A percentile compares a stretch with the other conserved stretches of the same genome.
Conservation (phyloP, 2,113 vertebrate genomes). For the Onychorhynchus coronatus region DNA sequence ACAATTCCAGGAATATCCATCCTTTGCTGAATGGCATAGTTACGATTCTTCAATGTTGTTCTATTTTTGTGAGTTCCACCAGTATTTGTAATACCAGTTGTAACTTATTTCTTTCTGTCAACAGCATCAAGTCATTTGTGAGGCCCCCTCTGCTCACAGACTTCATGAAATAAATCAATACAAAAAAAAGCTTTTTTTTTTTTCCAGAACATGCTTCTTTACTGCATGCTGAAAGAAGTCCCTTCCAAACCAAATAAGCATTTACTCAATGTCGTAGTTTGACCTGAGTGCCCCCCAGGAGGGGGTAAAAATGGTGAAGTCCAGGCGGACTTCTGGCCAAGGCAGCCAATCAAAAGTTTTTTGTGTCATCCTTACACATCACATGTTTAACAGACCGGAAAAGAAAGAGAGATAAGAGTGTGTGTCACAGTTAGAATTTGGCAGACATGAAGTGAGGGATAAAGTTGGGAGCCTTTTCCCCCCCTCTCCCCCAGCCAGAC, state of each 20-base stretch:
- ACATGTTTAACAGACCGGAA: no score
- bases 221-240: background rate
- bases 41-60: background rate
- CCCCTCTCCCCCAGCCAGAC: no score
- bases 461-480: no score
- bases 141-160: background rate
- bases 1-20: background rate
- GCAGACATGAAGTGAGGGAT: no score
- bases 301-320: no score
- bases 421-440: no score
- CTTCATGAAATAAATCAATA: background rate
- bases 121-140: background rate
- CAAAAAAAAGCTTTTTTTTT: background rate
- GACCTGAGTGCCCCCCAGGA: no score
- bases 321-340: no score
- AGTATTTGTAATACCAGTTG: background rate
- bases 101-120: background rate
- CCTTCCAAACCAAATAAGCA: background rate
- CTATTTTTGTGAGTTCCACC: background rate
- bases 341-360: no score
- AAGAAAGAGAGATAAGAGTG: no score
- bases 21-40: background rate
- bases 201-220: accelerated
- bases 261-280: no score
- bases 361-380: no score